Evolutionary conservation across 2,797 vertebrate genomes (phyloP), one percentile per base, ranked within the genome.

Genomic region (Hafferia zeledoni): DNA sequence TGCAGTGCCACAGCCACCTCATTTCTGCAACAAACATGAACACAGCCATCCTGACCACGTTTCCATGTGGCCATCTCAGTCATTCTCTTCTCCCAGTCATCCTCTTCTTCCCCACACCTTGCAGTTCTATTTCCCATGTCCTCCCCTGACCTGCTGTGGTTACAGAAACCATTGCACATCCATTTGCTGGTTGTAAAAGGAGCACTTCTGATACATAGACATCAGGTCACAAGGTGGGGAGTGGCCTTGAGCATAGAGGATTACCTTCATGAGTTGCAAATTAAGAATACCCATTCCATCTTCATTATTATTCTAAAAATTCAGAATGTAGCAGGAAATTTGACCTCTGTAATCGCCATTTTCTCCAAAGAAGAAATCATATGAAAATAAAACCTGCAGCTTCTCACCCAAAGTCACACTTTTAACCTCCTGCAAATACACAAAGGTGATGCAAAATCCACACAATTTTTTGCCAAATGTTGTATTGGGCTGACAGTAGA

Each of bases 91-190:
- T 72, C 19, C 23, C 6, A 49, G 20, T 30, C 27, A 61, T 15
- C 11, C 11, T 72, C 33, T 64, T 18, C 35, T 72, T 19, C 20
- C 6, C 13, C 46, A 17, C 23, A 9, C 15, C 28, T 65, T 1
- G 0, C 31, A 23, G 64, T 19, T 23, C 28, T 59, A 1, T 52
- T 79, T 72, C 18, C 10, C n/a, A 5, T 8, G 17, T 64, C 17
- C 28, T 71, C 20, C 18, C 19, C 13, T 6, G 13, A 71, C 35
- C 25, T 0, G 1, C 64, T 49, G 23, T 47, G 35, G 14, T 52
- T 59, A 80, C 24, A 2, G 11, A 16, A 44, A 43, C 13, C 0
- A 0, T 19, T 69, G 49, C 19, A 43, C 0, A 5, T 15, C 41
- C 39, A 61, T 43, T 43, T 37, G 13, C 25, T 64, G 18, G 33